Conservation (phyloP, 2,888 invertebrate genomes). For the Thymelicus acteon region DNA sequence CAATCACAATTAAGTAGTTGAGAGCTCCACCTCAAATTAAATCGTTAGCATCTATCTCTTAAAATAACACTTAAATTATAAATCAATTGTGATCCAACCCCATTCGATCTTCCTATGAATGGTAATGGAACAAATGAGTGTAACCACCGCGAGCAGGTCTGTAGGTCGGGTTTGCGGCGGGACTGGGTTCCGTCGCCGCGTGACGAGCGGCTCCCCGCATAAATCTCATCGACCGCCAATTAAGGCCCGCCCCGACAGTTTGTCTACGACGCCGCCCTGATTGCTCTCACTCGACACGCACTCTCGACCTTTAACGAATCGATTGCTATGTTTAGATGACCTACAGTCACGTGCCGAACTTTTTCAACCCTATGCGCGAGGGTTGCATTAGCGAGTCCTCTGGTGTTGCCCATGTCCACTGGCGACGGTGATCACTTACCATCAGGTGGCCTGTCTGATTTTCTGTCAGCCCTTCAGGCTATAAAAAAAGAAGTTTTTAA, state of each 20-base stretch:
- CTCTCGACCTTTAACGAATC: conserved; percentile 51
- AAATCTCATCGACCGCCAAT: conserved; percentile 84
- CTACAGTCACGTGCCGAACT: conserved; percentile 27
- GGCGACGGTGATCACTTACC: no score
- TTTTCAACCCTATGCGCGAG: background rate
- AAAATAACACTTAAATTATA: background rate
- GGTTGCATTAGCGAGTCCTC: background rate
- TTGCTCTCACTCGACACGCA: conserved; percentile 77
- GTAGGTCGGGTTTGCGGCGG: conserved; percentile 47
- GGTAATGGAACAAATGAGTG: conserved; percentile 25
- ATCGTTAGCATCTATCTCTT: background rate
- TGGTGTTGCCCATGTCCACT: no score
- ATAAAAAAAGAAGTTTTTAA: no score
- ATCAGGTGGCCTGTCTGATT: no score
- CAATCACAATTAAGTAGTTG: background rate
- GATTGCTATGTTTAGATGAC: conserved; percentile 45
- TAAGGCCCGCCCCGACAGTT: conserved; percentile 82
- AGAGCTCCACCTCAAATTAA: background rate
- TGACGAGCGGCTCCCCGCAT: conserved; percentile 79
- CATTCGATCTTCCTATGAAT: no score
- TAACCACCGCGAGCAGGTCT: conserved; percentile 39
- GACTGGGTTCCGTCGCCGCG: conserved; percentile 62
- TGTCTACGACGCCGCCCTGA: conserved; percentile 83
- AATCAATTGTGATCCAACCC: background rate
- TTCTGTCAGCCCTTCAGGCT: no score